phyloP scores from a whole-genome alignment of 2,888 invertebrate genomes.

The Athrips mouffetella region DNA sequence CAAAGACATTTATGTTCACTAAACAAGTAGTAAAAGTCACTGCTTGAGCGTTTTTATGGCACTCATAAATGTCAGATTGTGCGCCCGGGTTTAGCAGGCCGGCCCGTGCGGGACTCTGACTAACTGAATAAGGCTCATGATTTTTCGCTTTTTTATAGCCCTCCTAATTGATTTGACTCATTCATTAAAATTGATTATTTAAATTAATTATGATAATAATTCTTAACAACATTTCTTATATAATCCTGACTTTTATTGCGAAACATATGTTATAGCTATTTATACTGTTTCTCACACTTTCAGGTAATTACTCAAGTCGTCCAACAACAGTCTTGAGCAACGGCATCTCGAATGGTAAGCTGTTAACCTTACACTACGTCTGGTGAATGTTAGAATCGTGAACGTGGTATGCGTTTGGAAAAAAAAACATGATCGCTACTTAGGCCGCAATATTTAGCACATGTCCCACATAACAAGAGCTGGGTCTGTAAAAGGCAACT shows the following conservation, averaged over 20 bases:
- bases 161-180: conserved; percentile 63
- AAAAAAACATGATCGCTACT: conserved; percentile 22
- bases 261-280: conserved; percentile 29
- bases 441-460: conserved; percentile 21
- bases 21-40: conserved; percentile 80
- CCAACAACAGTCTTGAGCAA: conserved; percentile 41
- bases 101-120: conserved; percentile 46
- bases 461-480: conserved; percentile 54
- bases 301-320: conserved; percentile 58
- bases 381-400: conserved; percentile 21
- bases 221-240: too few species aligned
- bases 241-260: conserved; percentile 37
- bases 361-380: conserved; percentile 24
- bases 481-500: conserved; percentile 55
- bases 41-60: conserved; percentile 80
- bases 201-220: too few species aligned
- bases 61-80: conserved; percentile 79
- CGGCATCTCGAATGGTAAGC: conserved; percentile 54
- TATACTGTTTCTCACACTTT: conserved; percentile 49
- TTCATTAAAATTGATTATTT: too few species aligned
- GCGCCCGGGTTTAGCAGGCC: conserved; percentile 63
- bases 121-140: conserved; percentile 36
- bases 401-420: conserved; percentile 14
- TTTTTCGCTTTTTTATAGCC: conserved; percentile 33
- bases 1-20: conserved; percentile 80